A percentile compares a stretch with the other conserved stretches of the same genome.
phyloP scores from a whole-genome alignment of 2,113 vertebrate species.

The Jacana jacana region DNA sequence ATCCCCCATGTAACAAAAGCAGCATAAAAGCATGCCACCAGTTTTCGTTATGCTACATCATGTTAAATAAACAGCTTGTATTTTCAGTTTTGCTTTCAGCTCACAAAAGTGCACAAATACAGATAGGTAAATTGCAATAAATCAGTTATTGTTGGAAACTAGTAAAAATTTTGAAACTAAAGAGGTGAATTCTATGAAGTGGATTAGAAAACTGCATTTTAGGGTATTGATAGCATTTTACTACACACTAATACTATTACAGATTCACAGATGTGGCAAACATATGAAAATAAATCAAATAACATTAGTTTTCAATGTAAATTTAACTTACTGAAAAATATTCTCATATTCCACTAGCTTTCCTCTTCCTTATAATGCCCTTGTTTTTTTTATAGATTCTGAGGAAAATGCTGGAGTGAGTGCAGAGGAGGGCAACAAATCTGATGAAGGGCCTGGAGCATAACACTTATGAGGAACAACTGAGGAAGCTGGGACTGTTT shows the following conservation, averaged over 20 bases:
- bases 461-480: too few species aligned
- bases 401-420: too few species aligned
- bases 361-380: background rate
- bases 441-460: too few species aligned
- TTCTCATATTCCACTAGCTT: background rate
- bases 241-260: background rate
- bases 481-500: too few species aligned
- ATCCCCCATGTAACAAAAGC: background rate
- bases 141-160: background rate
- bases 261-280: background rate
- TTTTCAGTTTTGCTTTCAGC: background rate
- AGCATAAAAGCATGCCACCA: background rate
- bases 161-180: background rate
- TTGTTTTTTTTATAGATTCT: rapidly evolving
- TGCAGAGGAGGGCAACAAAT: too few species aligned
- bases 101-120: background rate
- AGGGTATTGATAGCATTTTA: background rate
- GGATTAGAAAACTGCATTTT: background rate
- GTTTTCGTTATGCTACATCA: background rate
- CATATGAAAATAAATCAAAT: background rate
- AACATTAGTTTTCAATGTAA: background rate
- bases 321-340: background rate
- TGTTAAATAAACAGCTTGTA: background rate
- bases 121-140: background rate
- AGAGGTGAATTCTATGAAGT: background rate